Evolutionary conservation across 2,113 vertebrate species (phyloP).

Genomic region (Microtus ochrogaster): DNA sequence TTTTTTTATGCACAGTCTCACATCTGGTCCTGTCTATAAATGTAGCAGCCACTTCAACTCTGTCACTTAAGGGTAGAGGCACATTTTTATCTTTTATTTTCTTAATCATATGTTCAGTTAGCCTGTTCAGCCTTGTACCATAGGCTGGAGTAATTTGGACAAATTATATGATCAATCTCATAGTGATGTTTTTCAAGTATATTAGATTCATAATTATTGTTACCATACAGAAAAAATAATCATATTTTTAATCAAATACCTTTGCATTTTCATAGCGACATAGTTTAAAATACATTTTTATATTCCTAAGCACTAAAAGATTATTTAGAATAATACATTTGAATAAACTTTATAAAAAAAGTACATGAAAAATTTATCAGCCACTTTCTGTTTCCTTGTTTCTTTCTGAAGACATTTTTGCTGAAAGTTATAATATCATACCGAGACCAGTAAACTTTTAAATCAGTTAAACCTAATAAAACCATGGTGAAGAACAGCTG

Average conservation of each 20-base stretch:
- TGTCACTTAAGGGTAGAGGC: not conserved
- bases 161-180: not conserved
- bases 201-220: not conserved
- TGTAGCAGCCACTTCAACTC: fast-evolving
- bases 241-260: not conserved
- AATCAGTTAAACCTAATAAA: constrained; percentile 72
- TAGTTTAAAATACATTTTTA: not conserved
- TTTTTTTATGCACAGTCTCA: not conserved
- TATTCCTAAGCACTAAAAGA: not conserved
- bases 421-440: constrained; percentile 54
- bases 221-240: not conserved
- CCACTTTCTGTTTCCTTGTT: constrained; percentile 20
- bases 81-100: not conserved
- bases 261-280: constrained; percentile 9
- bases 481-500: constrained; percentile 67
- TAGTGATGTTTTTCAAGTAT: constrained; percentile 23
- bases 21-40: not conserved
- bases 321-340: not conserved
- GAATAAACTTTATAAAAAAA: not conserved
- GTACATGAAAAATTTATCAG: not conserved
- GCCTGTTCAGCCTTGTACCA: not conserved
- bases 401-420: constrained; percentile 57
- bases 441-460: constrained; percentile 59
- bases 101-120: not conserved
- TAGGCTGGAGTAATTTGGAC: not conserved